Conservation (phyloP, 2,797 vertebrate genomes). For the Neosilurus hyrtlii region DNA sequence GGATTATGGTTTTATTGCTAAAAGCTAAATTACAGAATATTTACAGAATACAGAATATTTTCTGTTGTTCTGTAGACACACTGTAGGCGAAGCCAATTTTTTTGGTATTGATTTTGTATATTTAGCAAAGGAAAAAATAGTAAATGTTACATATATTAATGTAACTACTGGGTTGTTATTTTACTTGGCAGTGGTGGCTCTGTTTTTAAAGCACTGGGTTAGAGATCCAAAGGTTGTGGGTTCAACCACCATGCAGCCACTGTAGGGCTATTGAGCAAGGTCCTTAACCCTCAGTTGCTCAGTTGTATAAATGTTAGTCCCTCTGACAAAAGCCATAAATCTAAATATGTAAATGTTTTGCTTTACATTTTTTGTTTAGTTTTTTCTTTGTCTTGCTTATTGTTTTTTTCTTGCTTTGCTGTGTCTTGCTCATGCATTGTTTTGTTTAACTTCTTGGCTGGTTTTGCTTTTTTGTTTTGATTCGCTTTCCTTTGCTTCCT, state of each 20-base stretch:
- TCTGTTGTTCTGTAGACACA: neutral
- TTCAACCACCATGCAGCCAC: too few relatives aligned
- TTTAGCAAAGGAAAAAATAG: neutral
- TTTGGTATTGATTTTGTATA: too few relatives aligned
- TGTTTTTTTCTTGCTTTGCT: neutral
- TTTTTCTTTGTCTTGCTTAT: neutral
- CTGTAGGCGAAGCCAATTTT: too few relatives aligned
- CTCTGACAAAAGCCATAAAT: too few relatives aligned
- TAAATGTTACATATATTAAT: neutral
- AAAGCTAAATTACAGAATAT: too few relatives aligned
- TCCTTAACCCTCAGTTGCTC: too few relatives aligned
- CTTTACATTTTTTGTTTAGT: neutral
- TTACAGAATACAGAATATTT: neutral
- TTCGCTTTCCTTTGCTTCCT: neutral
- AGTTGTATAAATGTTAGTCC: too few relatives aligned
- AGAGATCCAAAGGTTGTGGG: too few relatives aligned
- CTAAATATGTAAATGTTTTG: neutral
- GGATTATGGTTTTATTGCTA: neutral
- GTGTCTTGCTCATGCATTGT: neutral
- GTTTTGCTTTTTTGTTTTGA: neutral
- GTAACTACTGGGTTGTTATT: neutral
- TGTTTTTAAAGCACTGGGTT: too few relatives aligned
- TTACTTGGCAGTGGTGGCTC: too few relatives aligned
- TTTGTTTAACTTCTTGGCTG: neutral
- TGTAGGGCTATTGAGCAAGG: too few relatives aligned